Evolutionary conservation across 2,113 vertebrate genomes (phyloP).

Genomic region (Murina feae): DNA sequence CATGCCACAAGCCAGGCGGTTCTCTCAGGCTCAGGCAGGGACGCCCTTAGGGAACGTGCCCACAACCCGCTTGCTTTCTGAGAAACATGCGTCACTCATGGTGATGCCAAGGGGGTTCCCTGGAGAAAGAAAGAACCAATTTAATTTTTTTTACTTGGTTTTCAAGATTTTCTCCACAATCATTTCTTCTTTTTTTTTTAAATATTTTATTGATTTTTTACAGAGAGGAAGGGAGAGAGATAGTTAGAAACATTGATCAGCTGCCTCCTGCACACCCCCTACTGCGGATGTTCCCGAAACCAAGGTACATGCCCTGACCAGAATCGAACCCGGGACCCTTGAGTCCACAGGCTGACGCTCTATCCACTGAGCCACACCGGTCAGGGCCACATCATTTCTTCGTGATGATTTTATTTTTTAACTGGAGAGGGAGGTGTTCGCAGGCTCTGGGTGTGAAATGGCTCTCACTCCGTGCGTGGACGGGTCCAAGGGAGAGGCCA

Average conservation of each 20-base stretch:
- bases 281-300: too few relatives aligned
- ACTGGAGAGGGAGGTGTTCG: background rate
- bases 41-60: background rate
- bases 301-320: too few relatives aligned
- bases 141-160: background rate
- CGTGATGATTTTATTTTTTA: background rate
- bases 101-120: background rate
- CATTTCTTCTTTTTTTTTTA: background rate
- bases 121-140: background rate
- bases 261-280: too few relatives aligned
- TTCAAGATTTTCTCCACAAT: background rate
- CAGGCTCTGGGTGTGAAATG: background rate
- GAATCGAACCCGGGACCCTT: too few relatives aligned
- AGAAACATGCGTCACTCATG: background rate
- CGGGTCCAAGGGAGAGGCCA: background rate
- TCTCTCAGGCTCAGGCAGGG: background rate
- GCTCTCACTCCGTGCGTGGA: background rate
- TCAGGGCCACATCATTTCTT: background rate
- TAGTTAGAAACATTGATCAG: too few relatives aligned
- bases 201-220: too few relatives aligned
- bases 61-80: background rate
- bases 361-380: too few relatives aligned
- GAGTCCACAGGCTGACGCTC: too few relatives aligned
- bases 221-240: too few relatives aligned
- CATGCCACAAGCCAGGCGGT: too few relatives aligned